Percentiles rank a stretch among this genome's conserved stretches.
Conservation (phyloP, 1,140 invertebrate genomes). For the Calephelis virginiensis region DNA sequence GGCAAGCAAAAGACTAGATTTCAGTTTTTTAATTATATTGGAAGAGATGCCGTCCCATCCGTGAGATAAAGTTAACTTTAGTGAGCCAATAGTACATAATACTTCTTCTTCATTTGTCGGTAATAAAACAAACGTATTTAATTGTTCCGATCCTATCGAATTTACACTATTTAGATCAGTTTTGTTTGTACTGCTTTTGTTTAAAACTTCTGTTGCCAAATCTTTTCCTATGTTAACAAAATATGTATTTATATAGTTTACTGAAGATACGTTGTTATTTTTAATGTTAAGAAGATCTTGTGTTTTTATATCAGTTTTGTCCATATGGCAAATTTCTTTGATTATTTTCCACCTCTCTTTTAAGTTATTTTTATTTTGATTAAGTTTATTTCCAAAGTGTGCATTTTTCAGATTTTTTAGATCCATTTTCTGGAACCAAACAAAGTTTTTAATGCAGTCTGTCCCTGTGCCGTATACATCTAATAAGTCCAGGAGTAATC, state of each 20-base stretch:
- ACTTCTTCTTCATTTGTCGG: no score
- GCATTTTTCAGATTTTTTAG: not conserved
- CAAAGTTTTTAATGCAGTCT: no score
- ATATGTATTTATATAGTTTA: no score
- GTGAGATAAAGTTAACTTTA: not conserved
- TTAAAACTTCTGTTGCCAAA: no score
- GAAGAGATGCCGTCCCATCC: not conserved
- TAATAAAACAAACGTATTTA: no score
- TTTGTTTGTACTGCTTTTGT: not conserved
- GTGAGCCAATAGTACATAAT: not conserved
- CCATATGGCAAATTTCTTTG: no score
- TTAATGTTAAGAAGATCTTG: no score
- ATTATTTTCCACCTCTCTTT: constrained; percentile 4
- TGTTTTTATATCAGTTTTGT: no score
- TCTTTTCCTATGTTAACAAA: not conserved
- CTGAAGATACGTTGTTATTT: no score
- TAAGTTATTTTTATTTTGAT: not conserved
- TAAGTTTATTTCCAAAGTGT: not conserved
- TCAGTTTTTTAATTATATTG: not conserved
- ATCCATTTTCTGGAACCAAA: not conserved
- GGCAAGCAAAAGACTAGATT: not conserved
- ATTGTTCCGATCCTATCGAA: not conserved
- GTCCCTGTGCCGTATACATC: no score
- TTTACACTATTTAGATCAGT: not conserved
- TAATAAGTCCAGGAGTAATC: no score